Percentiles rank a stretch among this genome's conserved stretches.
phyloP scores from a whole-genome alignment of 30 jellyfish, hydroid and myxozoan species.

The Hydra vulgaris region DNA sequence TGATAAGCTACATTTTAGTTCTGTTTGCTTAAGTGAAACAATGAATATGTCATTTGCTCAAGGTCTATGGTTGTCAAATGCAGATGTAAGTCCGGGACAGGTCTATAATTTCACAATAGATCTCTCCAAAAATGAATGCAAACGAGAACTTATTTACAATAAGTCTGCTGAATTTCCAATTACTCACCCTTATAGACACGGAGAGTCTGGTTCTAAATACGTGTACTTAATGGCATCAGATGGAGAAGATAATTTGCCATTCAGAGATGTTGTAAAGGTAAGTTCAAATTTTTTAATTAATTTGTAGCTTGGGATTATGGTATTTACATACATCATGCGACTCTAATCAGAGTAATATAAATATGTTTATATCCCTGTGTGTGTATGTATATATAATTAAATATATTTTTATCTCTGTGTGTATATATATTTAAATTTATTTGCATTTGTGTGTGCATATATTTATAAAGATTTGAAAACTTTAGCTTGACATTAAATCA shows the following conservation, averaged over 20 bases:
- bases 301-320: too few relatives aligned
- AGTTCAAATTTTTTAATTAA: too few relatives aligned
- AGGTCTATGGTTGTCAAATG: slow-evolving; percentile 59
- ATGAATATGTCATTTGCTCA: slow-evolving; percentile 70
- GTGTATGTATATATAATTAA: too few relatives aligned
- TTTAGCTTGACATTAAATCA: slow-evolving; percentile 10
- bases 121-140: slow-evolving; percentile 35
- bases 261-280: slow-evolving; percentile 83
- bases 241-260: slow-evolving; percentile 54
- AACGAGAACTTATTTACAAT: slow-evolving; percentile 31
- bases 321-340: too few relatives aligned
- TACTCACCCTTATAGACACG: slow-evolving; percentile 85
- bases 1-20: slow-evolving; percentile 27
- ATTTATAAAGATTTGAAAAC: neutral
- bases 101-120: slow-evolving; percentile 35
- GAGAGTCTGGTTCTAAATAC: slow-evolving; percentile 57
- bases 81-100: slow-evolving; percentile 78
- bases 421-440: too few relatives aligned
- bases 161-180: slow-evolving; percentile 83
- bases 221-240: slow-evolving; percentile 79
- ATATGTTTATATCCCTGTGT: too few relatives aligned
- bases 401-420: too few relatives aligned
- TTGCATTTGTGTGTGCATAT: too few relatives aligned
- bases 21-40: slow-evolving; percentile 66
- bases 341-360: too few relatives aligned